These are phyloP conservation scores for Intellagama lesueurii DNA, from an alignment of 2,797 vertebrate species.

Conservation along the genomic window DNA sequence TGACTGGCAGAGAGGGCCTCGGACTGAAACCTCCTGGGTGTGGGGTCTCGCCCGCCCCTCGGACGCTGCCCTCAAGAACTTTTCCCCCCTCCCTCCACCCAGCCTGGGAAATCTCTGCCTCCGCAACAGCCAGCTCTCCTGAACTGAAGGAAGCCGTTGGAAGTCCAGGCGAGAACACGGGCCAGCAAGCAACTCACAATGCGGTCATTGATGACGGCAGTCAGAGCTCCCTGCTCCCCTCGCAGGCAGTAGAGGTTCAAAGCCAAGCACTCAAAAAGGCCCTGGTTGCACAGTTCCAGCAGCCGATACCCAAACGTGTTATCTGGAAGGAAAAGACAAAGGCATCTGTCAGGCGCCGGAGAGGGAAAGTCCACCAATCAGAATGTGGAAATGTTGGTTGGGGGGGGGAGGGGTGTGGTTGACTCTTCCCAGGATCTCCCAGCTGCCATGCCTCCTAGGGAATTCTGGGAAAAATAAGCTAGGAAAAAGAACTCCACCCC, in stretches of 20 bases:
- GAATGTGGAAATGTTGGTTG: not conserved
- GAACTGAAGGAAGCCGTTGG: not conserved
- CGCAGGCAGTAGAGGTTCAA: slow-evolving; percentile 91
- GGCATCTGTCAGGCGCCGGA: too few species aligned
- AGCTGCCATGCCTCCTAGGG: too few species aligned
- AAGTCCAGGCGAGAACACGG: not conserved
- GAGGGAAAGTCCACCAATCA: not conserved
- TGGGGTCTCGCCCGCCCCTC: too few species aligned
- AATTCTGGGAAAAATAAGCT: not conserved
- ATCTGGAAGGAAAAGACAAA: slow-evolving; percentile 75
- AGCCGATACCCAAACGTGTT: slow-evolving; percentile 88
- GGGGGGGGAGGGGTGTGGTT: not conserved
- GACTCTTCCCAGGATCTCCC: not conserved
- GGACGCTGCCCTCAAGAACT: too few species aligned
- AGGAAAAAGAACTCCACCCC: too few species aligned
- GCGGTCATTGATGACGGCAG: slow-evolving; percentile 91
- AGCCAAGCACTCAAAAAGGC: slow-evolving; percentile 91
- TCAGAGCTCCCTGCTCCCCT: slow-evolving; percentile 90
- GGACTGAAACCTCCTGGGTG: too few species aligned
- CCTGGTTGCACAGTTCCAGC: slow-evolving; percentile 91
- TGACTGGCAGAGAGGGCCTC: too few species aligned
- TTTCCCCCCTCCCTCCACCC: not conserved
- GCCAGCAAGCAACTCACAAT: slow-evolving; percentile 81
- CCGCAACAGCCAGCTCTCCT: not conserved
- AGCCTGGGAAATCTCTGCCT: not conserved